Percentiles rank a stretch among this genome's conserved stretches.
Conservation (phyloP, 1,140 invertebrate species). For the Drosophila punjabiensis region DNA sequence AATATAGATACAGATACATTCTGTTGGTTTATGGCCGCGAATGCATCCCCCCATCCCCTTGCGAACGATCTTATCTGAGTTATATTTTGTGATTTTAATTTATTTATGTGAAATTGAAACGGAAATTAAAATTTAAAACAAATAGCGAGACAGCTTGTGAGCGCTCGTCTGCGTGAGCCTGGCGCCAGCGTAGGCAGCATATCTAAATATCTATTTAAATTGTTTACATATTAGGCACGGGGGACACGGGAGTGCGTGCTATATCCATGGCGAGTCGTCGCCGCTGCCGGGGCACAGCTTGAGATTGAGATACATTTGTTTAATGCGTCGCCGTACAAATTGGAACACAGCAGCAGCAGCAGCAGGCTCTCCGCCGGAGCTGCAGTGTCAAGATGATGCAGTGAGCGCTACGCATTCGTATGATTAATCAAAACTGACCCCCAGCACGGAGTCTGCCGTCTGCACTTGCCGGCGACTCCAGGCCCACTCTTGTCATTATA, state of each 20-base stretch:
- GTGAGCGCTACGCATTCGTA: slow-evolving; percentile 60
- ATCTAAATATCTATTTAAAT: slow-evolving; percentile 83
- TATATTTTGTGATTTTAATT: slow-evolving; percentile 72
- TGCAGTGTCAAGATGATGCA: slow-evolving; percentile 73
- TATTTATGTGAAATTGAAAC: slow-evolving; percentile 85
- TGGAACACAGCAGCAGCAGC: slow-evolving; percentile 44
- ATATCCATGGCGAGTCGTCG: slow-evolving; percentile 30
- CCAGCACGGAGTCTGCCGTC: slow-evolving; percentile 31
- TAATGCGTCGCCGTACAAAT: slow-evolving; percentile 77
- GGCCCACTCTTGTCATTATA: slow-evolving; percentile 58
- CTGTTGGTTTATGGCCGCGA: slow-evolving; percentile 1
- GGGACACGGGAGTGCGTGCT: slow-evolving; percentile 1
- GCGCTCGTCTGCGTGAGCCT: slow-evolving; percentile 36
- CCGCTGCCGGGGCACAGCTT: slow-evolving; percentile 71
- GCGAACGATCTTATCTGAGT: slow-evolving; percentile 43
- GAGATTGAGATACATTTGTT: slow-evolving; percentile 82
- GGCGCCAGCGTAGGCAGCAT: slow-evolving; percentile 81
- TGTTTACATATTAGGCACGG: slow-evolving; percentile 70
- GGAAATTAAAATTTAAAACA: slow-evolving; percentile 85
- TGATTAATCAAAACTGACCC: slow-evolving; percentile 64
- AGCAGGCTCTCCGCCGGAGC: slow-evolving; percentile 38
- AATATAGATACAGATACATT: slow-evolving; percentile 7
- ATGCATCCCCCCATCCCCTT: slow-evolving; percentile 28
- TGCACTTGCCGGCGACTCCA: slow-evolving; percentile 28
- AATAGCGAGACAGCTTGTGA: slow-evolving; percentile 54